Percentiles rank a stretch among this genome's conserved stretches.
Evolutionary conservation across 2,888 invertebrate genomes (phyloP).

Genomic region (Calameuta filiformis): DNA sequence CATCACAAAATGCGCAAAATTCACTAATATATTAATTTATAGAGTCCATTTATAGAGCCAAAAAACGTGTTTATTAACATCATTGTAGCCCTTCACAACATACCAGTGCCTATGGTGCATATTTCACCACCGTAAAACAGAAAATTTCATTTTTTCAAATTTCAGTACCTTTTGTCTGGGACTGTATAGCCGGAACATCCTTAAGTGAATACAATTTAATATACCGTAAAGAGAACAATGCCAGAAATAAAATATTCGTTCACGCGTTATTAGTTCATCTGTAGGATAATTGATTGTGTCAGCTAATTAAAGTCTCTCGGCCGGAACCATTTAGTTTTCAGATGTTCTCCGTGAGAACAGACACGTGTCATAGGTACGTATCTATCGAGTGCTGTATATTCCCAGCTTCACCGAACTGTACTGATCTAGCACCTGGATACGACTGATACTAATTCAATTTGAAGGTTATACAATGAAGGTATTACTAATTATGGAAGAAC

Average conservation of each 20-base stretch:
- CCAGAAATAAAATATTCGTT: neutral
- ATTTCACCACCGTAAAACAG: too few species aligned
- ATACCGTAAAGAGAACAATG: neutral
- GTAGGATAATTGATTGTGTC: neutral
- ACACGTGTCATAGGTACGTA: neutral
- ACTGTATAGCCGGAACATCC: too few species aligned
- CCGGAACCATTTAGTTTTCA: neutral
- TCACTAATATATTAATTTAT: too few species aligned
- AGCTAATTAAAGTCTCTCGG: neutral
- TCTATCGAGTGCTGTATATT: neutral
- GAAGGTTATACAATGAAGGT: neutral
- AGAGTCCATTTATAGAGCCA: too few species aligned
- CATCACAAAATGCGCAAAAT: too few species aligned
- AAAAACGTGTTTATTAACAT: too few species aligned
- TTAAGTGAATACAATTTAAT: neutral
- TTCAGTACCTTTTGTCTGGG: too few species aligned
- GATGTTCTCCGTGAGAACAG: neutral
- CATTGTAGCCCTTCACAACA: too few species aligned
- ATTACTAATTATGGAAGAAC: neutral
- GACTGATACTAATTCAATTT: neutral
- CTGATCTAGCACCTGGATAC: neutral
- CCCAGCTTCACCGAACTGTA: neutral
- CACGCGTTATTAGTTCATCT: neutral
- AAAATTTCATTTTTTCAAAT: too few species aligned
- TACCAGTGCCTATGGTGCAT: too few species aligned